Percentiles rank a stretch among this genome's conserved stretches.
phyloP scores from a whole-genome alignment of 2,113 vertebrate species.

The Castor canadensis region DNA sequence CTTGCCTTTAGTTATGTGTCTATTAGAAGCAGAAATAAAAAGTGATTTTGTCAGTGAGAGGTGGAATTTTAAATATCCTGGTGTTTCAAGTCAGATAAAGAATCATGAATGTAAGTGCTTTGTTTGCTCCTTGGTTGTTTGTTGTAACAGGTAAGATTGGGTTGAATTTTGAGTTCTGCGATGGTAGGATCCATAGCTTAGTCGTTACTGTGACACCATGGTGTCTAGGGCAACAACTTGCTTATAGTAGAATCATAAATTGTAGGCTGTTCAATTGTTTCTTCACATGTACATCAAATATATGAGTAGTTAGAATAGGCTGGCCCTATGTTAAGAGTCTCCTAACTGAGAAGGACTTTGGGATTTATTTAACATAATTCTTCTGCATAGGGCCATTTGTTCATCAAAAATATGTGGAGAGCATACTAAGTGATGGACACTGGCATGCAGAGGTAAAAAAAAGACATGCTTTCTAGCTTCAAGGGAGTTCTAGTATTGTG shows the following conservation, averaged over 20 bases:
- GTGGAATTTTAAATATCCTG: conserved; percentile 45
- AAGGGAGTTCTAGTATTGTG: background rate
- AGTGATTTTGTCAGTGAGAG: conserved; percentile 52
- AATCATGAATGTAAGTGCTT: background rate
- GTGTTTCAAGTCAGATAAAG: background rate
- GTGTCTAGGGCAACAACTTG: background rate
- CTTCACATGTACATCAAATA: background rate
- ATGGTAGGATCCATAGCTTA: background rate
- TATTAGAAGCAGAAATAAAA: conserved; percentile 68
- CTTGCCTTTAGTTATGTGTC: conserved; percentile 70
- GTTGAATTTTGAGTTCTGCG: conserved; percentile 13
- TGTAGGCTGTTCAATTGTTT: background rate
- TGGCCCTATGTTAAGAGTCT: background rate
- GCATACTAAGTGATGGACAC: background rate
- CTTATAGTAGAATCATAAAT: background rate
- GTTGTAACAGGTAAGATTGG: background rate
- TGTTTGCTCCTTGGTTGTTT: background rate
- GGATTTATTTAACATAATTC: background rate
- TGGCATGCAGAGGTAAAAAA: background rate
- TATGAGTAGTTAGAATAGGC: background rate
- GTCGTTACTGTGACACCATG: background rate
- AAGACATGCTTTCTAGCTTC: background rate
- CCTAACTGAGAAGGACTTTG: background rate
- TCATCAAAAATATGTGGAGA: background rate
- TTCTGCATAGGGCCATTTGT: background rate